phyloP scores from a whole-genome alignment of 2,888 invertebrate genomes.

The Onchidella celtica region DNA sequence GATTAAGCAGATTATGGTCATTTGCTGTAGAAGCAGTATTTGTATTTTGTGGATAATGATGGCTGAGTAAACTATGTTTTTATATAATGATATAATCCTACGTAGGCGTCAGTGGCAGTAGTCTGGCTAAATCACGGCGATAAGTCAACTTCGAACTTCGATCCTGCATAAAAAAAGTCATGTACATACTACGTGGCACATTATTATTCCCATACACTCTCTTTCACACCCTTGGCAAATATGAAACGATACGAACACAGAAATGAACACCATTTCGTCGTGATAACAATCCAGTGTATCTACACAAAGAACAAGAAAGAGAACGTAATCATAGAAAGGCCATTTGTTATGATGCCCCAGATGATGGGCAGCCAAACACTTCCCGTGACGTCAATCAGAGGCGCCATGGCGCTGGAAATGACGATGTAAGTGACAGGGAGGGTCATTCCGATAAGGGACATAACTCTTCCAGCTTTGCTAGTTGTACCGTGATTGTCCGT shows the following conservation, averaged over 20 bases:
- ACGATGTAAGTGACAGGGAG: constrained; percentile 37
- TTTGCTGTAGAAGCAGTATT: too few relatives aligned
- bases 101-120: too few relatives aligned
- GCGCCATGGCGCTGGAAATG: constrained; percentile 43
- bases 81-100: too few relatives aligned
- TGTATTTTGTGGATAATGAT: too few relatives aligned
- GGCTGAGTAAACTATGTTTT: too few relatives aligned
- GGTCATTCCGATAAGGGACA: constrained; percentile 20
- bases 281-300: not conserved
- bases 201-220: too few relatives aligned
- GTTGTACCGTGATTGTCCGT: not conserved
- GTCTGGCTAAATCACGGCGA: too few relatives aligned
- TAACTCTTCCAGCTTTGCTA: constrained; percentile 8
- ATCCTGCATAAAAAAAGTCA: too few relatives aligned
- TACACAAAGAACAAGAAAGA: not conserved
- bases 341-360: not conserved
- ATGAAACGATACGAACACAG: not conserved
- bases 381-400: constrained; percentile 36
- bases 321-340: not conserved
- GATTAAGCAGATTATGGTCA: too few relatives aligned
- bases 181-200: not conserved
- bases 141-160: too few relatives aligned
- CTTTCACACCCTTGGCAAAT: not conserved
- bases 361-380: constrained; percentile 33
- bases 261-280: too few relatives aligned